Conservation (phyloP, 2,113 vertebrate species). For the Oophaga pumilio region DNA sequence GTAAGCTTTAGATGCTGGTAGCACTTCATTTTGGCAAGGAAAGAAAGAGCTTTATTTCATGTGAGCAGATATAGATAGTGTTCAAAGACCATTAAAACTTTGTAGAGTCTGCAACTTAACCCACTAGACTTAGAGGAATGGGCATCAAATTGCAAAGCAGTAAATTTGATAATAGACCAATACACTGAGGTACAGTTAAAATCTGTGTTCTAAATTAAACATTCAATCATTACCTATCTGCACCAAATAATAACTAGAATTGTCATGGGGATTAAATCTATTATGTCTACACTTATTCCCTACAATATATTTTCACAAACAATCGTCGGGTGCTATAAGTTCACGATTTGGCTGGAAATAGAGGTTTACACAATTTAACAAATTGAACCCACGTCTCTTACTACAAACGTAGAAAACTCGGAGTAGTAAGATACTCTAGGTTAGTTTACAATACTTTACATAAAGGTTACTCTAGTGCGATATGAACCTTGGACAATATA, state of each 20-base stretch:
- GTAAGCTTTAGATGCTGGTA: slow-evolving; percentile 66
- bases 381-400: not conserved
- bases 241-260: not conserved
- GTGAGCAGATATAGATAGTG: slow-evolving; percentile 29
- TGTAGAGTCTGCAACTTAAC: slow-evolving; percentile 36
- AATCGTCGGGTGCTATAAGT: not conserved
- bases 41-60: slow-evolving; percentile 65
- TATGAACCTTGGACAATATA: not conserved
- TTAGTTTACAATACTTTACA: not conserved
- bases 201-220: slow-evolving; percentile 21
- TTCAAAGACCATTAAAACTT: slow-evolving; percentile 44
- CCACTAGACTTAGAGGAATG: slow-evolving; percentile 1
- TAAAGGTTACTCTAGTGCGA: too few species aligned
- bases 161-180: slow-evolving; percentile 30
- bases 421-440: too few species aligned
- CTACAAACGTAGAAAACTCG: not conserved
- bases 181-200: slow-evolving; percentile 31
- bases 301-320: not conserved
- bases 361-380: not conserved
- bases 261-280: not conserved
- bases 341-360: not conserved
- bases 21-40: slow-evolving; percentile 69
- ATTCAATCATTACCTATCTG: slow-evolving; percentile 38
- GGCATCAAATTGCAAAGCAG: slow-evolving; percentile 43
- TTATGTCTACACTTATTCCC: not conserved